These are phyloP conservation scores for Enteromius treurensis DNA, from an alignment of 2,797 vertebrate species.

Conservation along the genomic window DNA sequence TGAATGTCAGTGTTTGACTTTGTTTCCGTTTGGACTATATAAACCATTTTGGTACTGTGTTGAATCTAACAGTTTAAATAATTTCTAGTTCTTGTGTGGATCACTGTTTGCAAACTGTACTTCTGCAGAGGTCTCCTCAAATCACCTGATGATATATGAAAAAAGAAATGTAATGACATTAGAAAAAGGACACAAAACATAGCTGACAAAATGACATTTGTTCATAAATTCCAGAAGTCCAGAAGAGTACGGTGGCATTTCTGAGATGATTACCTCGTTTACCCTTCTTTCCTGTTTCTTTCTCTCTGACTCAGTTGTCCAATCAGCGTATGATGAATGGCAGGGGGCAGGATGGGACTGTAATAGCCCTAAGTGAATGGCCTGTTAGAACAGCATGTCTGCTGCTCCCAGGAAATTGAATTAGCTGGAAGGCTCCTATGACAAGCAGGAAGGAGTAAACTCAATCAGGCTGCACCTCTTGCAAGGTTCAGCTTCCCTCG, in stretches of 20 bases:
- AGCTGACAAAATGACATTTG: slow-evolving; percentile 3
- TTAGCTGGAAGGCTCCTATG: slow-evolving; percentile 66
- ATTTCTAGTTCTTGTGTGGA: neutral
- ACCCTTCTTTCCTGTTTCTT: slow-evolving; percentile 29
- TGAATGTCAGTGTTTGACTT: neutral
- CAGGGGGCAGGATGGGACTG: slow-evolving; percentile 56
- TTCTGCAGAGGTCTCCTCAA: neutral
- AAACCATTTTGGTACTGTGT: neutral
- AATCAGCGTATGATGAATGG: slow-evolving; percentile 57
- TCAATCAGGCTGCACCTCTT: slow-evolving; percentile 53
- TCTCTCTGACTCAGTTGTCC: slow-evolving; percentile 33
- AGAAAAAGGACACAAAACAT: neutral
- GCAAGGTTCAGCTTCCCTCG: slow-evolving; percentile 23
- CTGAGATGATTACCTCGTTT: slow-evolving; percentile 39
- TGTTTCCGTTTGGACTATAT: neutral
- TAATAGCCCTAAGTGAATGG: slow-evolving; percentile 77
- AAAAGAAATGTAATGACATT: neutral
- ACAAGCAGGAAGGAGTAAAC: slow-evolving; percentile 57
- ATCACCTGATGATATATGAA: neutral
- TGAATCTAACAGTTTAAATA: neutral
- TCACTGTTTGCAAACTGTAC: neutral
- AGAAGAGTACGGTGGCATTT: slow-evolving; percentile 26
- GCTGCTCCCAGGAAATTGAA: slow-evolving; percentile 74
- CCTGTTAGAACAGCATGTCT: slow-evolving; percentile 73
- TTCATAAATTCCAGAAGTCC: slow-evolving; percentile 7